phyloP scores from a whole-genome alignment of 2,888 invertebrate species.

The Meloe dianella region DNA sequence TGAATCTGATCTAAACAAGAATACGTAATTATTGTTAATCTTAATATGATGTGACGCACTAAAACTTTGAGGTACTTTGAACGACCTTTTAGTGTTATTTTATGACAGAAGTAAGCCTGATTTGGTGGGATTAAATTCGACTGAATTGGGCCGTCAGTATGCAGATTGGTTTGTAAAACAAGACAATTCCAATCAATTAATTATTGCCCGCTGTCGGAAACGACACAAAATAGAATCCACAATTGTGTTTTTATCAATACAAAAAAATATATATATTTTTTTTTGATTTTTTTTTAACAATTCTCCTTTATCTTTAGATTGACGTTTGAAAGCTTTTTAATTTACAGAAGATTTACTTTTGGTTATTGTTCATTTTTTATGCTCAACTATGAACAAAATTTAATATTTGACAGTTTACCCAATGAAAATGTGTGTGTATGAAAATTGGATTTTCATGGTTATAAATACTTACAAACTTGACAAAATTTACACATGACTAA shows the following conservation, averaged over 20 bases:
- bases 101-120: background rate
- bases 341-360: background rate
- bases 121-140: background rate
- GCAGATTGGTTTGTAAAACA: slow-evolving; percentile 6
- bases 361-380: background rate
- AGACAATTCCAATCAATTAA: slow-evolving; percentile 4
- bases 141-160: background rate
- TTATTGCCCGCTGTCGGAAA: slow-evolving; percentile 3
- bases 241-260: background rate
- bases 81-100: background rate
- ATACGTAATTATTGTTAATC: background rate
- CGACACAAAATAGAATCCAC: background rate
- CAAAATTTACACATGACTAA: slow-evolving; percentile 33
- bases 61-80: background rate
- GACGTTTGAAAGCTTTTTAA: background rate
- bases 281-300: background rate
- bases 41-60: background rate
- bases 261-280: background rate
- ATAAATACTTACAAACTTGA: slow-evolving; percentile 30
- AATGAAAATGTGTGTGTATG: background rate
- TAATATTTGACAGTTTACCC: background rate
- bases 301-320: background rate
- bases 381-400: background rate
- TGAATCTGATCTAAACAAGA: too few relatives aligned
- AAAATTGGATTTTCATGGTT: slow-evolving; percentile 19